Evolutionary conservation across 1,140 invertebrate species (phyloP), one percentile per base, ranked within the genome.

Genomic region (Thaumatotibia leucotreta): DNA sequence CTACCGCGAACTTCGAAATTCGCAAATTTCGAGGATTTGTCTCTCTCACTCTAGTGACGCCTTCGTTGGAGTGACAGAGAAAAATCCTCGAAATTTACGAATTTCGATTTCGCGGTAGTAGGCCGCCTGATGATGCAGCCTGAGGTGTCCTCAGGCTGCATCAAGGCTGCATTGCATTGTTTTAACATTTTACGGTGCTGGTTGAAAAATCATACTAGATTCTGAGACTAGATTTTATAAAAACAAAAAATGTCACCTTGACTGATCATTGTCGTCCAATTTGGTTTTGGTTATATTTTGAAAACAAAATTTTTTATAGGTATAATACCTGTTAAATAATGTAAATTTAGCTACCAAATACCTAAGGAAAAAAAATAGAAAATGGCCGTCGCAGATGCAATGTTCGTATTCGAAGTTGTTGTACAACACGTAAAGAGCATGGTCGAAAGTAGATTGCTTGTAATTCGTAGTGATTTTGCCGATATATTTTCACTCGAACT

Each of bases 361-460:
- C 6, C 39, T 39, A 14, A 71, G 64, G n/a, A n/a, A 71, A 68
- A 73, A 79, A 75, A 70, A 66, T 65, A 50, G 65, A 77, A 73
- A 75, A 88, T 90, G 86, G 81, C 84, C 24, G 81, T 84, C 23
- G 72, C 75, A 29, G 83, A 73, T 62, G 80, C 75, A 52, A 87
- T 89, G 85, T 91, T 88, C 66, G 63, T 91, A 62, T 91, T 91
- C 65, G 86, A 91, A 73, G 88, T 91, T 10, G 86, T 91, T 1
- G 75, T 91, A n/a, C 79, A 86, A 71, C 86, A 74, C 45, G 77
- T 91, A 6, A 82, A 83, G 23, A 87, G 76, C 69, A 68, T 88
- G 58, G 81, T 84, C 9, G 77, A 83, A 39, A 86, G 79, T 62
- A 73, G 80, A n/a, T 54, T 73, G 50, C 70, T 91, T 50, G 76